Conservation (phyloP, 2,888 invertebrate genomes). For the Chalcis sispes region DNA sequence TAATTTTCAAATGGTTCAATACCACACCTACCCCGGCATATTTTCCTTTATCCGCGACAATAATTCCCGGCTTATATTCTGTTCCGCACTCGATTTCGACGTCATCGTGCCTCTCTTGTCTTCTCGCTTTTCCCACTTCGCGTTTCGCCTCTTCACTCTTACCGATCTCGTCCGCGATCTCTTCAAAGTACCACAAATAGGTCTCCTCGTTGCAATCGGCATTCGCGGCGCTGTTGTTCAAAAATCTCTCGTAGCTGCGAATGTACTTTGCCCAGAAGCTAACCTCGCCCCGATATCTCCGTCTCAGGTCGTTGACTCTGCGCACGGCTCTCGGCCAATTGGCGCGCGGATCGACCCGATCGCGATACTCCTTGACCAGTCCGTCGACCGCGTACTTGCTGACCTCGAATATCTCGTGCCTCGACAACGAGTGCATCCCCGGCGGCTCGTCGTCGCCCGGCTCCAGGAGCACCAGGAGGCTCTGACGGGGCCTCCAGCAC, state of each 20-base stretch:
- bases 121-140: neutral
- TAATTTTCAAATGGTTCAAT: too few relatives aligned
- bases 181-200: conserved; percentile 50
- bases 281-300: conserved; percentile 14
- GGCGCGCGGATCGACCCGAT: neutral
- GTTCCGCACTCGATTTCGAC: too few relatives aligned
- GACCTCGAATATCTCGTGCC: neutral
- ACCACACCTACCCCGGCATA: conserved; percentile 8
- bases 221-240: neutral
- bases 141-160: neutral
- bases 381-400: conserved; percentile 39
- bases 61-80: too few relatives aligned
- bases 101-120: too few relatives aligned
- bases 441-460: neutral
- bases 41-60: neutral
- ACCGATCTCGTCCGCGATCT: neutral
- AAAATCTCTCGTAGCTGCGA: neutral
- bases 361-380: conserved; percentile 10
- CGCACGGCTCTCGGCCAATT: conserved; percentile 26
- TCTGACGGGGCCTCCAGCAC: conserved; percentile 11
- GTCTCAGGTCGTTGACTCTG: conserved; percentile 22
- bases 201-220: neutral
- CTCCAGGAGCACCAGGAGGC: conserved; percentile 26
- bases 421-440: conserved; percentile 22
- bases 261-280: conserved; percentile 29